Conservation (phyloP, 64 coral and sea anemone genomes). For the Cladopsammia gracilis region DNA sequence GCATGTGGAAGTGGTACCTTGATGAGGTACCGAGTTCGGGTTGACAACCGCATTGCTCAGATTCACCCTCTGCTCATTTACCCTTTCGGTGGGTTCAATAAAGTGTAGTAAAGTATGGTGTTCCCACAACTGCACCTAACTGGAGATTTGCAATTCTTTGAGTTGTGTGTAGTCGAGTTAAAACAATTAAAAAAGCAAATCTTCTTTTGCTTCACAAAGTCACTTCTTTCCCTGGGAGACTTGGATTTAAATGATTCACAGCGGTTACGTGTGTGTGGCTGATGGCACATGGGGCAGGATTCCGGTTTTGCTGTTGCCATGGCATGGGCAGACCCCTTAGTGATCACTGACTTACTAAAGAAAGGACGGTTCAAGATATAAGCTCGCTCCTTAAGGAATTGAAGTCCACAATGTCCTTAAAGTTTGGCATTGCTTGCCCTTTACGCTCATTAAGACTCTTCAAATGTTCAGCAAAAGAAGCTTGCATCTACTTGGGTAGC, state of each 20-base stretch:
- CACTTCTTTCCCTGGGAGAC: slow-evolving; percentile 28
- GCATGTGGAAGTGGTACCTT: neutral
- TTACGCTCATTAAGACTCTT: slow-evolving; percentile 9
- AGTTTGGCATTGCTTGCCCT: slow-evolving; percentile 53
- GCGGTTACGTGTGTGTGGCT: slow-evolving; percentile 5
- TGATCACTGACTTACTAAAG: neutral
- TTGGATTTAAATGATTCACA: slow-evolving; percentile 66
- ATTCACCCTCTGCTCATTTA: neutral
- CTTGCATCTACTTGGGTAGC: slow-evolving; percentile 33
- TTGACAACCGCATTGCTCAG: neutral
- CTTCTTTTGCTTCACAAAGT: slow-evolving; percentile 38
- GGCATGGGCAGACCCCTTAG: too few species aligned
- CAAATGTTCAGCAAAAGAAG: slow-evolving; percentile 40
- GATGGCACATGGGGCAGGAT: neutral
- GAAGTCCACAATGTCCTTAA: slow-evolving; percentile 47
- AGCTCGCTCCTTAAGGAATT: slow-evolving; percentile 51
- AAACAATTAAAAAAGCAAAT: slow-evolving; percentile 77
- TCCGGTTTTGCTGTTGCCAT: neutral
- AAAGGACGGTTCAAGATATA: slow-evolving; percentile 49
- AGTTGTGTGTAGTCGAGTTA: slow-evolving; percentile 38
- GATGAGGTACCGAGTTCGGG: neutral
- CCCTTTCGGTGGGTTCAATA: neutral
- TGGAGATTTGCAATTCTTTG: slow-evolving; percentile 23
- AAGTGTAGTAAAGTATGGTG: slow-evolving; percentile 71
- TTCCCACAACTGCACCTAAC: slow-evolving; percentile 44